Base-by-base conservation (phyloP, 1,140 invertebrate genomes). In the Papilio polytes region DNA sequence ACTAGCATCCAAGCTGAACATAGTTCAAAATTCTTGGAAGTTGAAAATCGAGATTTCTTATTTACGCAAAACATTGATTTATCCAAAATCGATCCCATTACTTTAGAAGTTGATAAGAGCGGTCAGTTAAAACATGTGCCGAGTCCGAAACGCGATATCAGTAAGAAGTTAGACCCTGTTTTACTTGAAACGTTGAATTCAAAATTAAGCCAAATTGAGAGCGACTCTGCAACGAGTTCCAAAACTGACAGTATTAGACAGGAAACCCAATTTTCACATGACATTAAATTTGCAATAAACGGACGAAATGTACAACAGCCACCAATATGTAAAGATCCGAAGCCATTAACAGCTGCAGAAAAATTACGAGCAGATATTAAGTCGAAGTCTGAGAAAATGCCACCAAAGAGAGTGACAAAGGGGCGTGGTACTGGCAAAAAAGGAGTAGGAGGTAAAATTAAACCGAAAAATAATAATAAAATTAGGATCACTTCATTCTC, bases 1-100 rank as follows among this genome's bases (percentile, higher is more conserved):
- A 96, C 95, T 18, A 95, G 93, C 82, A 87, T 94, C 56, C 92
- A 94, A 88, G 80, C 88, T n/a, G 94, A 93, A 73, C 94, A 94
- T 70, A 87, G 88, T 78, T 94, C 94, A n/a, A 92, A 94, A 79
- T 95, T 93, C 81, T 89, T 95, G 41, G 93, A 94, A 84, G 93
- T 95, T 20, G 94, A 95, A 90, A 95, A 90, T 73, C 93, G 95
- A 80, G 96, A 96, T 83, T 97, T 97, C 88, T 90, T 97, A 12
- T 97, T 97, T 85, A 97, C 96, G 0, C 96, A 97, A 94, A 97
- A 97, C 90, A 97, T 97, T 73, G 96, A 97, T 91, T 91, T 97
- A 51, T 97, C 96, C 10, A 97, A 97, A 90, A 95, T 97, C 13
- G 96, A 97, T 92, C 96, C 96, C 0, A 95, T 97, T 44, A 97